These are phyloP conservation scores for Dreissena polymorpha DNA, from an alignment of 1,140 invertebrate genomes.

Conservation along the genomic window DNA sequence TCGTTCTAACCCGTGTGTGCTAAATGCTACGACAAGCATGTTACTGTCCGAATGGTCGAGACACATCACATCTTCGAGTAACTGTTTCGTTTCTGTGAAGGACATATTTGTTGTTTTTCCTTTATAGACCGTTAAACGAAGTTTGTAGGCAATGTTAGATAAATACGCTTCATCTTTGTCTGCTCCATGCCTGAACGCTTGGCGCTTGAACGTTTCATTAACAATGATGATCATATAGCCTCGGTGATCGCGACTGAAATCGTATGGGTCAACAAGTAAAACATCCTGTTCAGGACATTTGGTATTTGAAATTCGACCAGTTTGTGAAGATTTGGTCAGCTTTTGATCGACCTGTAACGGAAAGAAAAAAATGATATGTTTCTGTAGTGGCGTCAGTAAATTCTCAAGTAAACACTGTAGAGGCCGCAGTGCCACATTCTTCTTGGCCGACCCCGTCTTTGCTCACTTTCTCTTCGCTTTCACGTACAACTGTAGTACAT, in stretches of 20 bases:
- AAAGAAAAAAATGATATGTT: too few species aligned
- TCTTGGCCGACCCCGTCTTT: too few species aligned
- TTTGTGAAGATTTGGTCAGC: too few species aligned
- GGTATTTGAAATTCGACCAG: too few species aligned
- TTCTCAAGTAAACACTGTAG: too few species aligned
- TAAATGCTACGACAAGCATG: slow-evolving; percentile 55
- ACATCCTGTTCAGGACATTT: background rate
- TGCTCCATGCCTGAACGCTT: slow-evolving; percentile 36
- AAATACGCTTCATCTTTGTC: slow-evolving; percentile 37
- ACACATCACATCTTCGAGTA: background rate
- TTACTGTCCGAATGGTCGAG: slow-evolving; percentile 41
- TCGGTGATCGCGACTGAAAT: slow-evolving; percentile 14
- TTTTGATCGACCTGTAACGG: too few species aligned
- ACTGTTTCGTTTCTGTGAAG: background rate
- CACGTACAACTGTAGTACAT: too few species aligned
- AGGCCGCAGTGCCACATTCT: too few species aligned
- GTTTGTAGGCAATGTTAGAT: slow-evolving; percentile 11
- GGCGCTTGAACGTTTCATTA: slow-evolving; percentile 48
- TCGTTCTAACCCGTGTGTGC: slow-evolving; percentile 43
- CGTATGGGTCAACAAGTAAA: slow-evolving; percentile 16
- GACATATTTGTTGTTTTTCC: background rate
- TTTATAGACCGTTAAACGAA: slow-evolving; percentile 41
- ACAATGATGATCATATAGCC: slow-evolving; percentile 54
- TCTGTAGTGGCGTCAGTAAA: too few species aligned
- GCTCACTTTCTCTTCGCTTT: too few species aligned